These are phyloP conservation scores for Hiodon alosoides DNA, from an alignment of 2,113 vertebrate species.

Conservation along the genomic window DNA sequence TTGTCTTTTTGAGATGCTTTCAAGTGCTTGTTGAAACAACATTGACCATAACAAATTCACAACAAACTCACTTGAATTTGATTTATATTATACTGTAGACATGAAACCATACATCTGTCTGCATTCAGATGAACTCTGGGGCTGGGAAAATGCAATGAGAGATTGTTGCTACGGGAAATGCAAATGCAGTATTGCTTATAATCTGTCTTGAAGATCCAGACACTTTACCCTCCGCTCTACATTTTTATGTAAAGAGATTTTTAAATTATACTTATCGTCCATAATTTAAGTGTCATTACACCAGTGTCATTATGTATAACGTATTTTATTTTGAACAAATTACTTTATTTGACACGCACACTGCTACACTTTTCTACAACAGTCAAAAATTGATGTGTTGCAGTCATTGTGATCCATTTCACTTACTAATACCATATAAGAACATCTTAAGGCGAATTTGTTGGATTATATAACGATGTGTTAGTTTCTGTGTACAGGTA, in stretches of 20 bases:
- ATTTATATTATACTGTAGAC: not conserved
- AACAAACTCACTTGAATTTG: slow-evolving; percentile 4
- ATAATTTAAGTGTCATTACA: slow-evolving; percentile 39
- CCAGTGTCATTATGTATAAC: not conserved
- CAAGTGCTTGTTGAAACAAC: slow-evolving; percentile 4
- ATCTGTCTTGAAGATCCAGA: slow-evolving; percentile 15
- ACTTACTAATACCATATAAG: not conserved
- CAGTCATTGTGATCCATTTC: not conserved
- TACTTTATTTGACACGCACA: not conserved
- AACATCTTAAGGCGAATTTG: not conserved
- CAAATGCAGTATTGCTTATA: not conserved
- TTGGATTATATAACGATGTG: not conserved
- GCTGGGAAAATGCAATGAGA: slow-evolving; percentile 1
- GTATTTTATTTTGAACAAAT: too few species aligned
- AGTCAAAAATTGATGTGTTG: not conserved
- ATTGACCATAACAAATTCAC: slow-evolving; percentile 1
- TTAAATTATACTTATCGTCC: slow-evolving; percentile 54
- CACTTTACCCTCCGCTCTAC: slow-evolving; percentile 29
- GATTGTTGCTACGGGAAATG: not conserved
- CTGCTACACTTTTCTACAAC: not conserved
- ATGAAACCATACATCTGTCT: not conserved
- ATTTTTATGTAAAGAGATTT: slow-evolving; percentile 58
- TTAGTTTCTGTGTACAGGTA: not conserved
- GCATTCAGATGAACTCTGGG: not conserved
- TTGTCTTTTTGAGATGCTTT: slow-evolving; percentile 21